Conservation (phyloP, 2,113 vertebrate species). For the Raja brachyura region DNA sequence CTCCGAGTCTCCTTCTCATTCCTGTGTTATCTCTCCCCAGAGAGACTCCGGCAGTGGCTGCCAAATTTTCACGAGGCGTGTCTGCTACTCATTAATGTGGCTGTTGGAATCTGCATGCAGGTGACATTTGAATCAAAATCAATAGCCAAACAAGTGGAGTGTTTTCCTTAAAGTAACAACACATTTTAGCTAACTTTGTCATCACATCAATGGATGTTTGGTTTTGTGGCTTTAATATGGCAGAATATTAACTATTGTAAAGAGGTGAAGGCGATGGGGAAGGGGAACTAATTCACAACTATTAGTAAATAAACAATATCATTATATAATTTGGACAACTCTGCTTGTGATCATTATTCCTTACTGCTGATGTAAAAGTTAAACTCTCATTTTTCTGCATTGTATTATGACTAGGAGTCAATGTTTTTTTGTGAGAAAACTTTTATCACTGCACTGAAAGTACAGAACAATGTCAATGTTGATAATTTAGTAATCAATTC, state of each 20-base stretch:
- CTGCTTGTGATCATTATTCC: not conserved
- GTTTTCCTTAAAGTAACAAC: not conserved
- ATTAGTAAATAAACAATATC: not conserved
- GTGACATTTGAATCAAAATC: not conserved
- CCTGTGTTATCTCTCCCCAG: not conserved
- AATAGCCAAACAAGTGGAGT: not conserved
- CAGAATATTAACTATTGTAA: not conserved
- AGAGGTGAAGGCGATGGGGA: not conserved
- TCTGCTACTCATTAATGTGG: not conserved
- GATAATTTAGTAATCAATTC: not conserved
- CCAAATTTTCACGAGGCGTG: not conserved
- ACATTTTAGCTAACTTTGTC: not conserved
- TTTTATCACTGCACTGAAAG: not conserved
- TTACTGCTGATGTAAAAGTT: not conserved
- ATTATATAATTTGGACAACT: not conserved
- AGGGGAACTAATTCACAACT: not conserved
- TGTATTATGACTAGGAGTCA: not conserved
- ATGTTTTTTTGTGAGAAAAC: not conserved
- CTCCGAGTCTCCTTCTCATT: not conserved
- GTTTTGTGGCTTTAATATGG: not conserved
- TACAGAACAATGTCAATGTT: conserved; percentile 7
- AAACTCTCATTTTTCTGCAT: not conserved
- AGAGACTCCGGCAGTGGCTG: not conserved
- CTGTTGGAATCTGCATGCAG: not conserved
- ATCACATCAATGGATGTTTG: not conserved